phyloP scores from a whole-genome alignment of 2,113 vertebrate genomes.

The Indri indri region DNA sequence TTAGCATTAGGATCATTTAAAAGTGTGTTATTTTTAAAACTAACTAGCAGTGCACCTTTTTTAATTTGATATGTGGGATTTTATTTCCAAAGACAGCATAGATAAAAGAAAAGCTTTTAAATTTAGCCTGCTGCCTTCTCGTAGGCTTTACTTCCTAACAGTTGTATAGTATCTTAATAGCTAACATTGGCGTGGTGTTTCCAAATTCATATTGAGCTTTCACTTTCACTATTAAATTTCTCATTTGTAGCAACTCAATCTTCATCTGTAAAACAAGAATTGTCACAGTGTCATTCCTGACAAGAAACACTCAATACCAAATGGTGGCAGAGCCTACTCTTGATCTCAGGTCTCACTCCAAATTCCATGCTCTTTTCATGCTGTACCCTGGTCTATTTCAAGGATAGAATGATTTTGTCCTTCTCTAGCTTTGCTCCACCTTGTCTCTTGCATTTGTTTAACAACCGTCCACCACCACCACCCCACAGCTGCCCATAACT shows the following conservation, averaged over 20 bases:
- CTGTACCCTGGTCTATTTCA: background rate
- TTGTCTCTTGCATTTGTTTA: background rate
- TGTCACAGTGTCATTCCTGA: background rate
- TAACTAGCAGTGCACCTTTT: background rate
- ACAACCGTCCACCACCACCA: background rate
- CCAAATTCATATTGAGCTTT: background rate
- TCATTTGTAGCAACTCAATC: background rate
- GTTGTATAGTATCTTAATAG: background rate
- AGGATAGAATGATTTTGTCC: background rate
- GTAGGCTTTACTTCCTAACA: background rate
- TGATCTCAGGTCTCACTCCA: background rate
- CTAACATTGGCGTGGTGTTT: background rate
- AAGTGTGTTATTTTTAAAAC: background rate
- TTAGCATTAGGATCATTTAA: slow-evolving; percentile 35
- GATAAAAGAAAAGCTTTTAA: background rate
- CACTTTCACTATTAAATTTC: background rate
- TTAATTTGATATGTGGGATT: background rate
- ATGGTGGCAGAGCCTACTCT: background rate
- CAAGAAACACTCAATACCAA: background rate
- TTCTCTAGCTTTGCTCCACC: background rate
- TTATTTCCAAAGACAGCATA: background rate
- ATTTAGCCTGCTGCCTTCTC: background rate
- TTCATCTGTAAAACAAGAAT: background rate
- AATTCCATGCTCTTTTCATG: background rate
- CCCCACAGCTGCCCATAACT: background rate